Percentiles rank a stretch among this genome's conserved stretches.
These are phyloP conservation scores for Cichladusa arquata DNA, from an alignment of 2,113 vertebrate species.

Conservation along the genomic window DNA sequence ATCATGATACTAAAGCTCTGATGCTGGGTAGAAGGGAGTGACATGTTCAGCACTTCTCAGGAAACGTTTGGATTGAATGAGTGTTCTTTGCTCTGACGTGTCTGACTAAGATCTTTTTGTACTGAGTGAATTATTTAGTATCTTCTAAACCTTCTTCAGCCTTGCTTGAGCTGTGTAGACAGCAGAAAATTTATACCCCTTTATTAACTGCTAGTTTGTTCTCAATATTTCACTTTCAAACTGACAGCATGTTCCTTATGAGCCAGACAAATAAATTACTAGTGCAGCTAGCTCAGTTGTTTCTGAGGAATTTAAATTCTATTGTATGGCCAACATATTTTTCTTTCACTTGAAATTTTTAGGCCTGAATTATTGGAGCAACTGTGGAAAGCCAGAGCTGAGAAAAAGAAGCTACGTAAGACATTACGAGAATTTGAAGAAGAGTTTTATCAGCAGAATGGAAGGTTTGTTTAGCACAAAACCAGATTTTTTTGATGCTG, in stretches of 20 bases:
- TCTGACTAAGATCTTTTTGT: background rate
- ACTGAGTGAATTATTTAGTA: background rate
- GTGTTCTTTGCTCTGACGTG: background rate
- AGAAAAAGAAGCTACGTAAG: conserved; percentile 95
- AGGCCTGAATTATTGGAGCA: conserved; percentile 98
- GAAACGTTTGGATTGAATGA: background rate
- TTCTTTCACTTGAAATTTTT: conserved; percentile 39
- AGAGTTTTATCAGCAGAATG: conserved; percentile 93
- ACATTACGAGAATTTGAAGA: conserved; percentile 93
- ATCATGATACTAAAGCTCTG: fast-evolving
- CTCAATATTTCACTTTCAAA: background rate
- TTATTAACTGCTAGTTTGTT: background rate
- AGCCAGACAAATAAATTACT: background rate
- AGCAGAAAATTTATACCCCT: background rate
- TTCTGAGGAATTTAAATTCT: background rate
- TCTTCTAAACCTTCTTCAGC: background rate
- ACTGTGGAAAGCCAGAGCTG: conserved; percentile 95
- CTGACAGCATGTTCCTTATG: background rate
- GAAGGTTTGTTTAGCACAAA: conserved; percentile 80
- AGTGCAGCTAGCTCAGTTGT: background rate
- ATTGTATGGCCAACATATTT: background rate
- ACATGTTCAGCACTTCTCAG: background rate
- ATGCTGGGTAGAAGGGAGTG: background rate
- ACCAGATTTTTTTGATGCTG: background rate
- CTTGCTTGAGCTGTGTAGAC: background rate